A percentile compares a stretch with the other conserved stretches of the same genome.
These are phyloP conservation scores for Melanchra persicariae DNA, from an alignment of 2,888 invertebrate species.

Conservation along the genomic window DNA sequence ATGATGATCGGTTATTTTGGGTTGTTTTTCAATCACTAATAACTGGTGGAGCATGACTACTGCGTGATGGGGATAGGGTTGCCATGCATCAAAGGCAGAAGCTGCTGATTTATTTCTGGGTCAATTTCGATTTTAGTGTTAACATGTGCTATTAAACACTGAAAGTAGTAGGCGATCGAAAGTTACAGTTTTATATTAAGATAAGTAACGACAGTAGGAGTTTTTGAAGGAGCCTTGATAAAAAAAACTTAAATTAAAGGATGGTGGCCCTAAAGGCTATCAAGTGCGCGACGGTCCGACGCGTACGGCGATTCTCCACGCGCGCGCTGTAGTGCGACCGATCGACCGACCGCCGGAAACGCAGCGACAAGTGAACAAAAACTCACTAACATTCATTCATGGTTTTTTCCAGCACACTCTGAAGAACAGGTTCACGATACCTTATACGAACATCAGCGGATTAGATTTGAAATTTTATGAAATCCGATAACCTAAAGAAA, in stretches of 20 bases:
- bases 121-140: background rate
- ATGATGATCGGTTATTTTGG: conserved; percentile 79
- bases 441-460: conserved; percentile 52
- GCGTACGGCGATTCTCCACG: conserved; percentile 90
- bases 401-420: conserved; percentile 79
- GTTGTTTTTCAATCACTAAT: conserved; percentile 82
- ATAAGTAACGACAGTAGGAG: background rate
- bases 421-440: conserved; percentile 80
- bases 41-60: conserved; percentile 80
- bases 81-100: conserved; percentile 31
- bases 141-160: background rate
- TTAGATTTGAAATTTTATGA: conserved; percentile 21
- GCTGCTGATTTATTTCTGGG: background rate
- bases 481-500: conserved; percentile 16
- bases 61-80: conserved; percentile 72
- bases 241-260: conserved; percentile 31
- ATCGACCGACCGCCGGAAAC: conserved; percentile 86
- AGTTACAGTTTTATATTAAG: background rate
- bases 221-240: background rate
- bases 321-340: conserved; percentile 80
- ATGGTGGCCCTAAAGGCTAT: conserved; percentile 64
- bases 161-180: background rate
- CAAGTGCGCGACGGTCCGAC: conserved; percentile 81
- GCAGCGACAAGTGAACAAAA: conserved; percentile 89
- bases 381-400: conserved; percentile 86